These are phyloP conservation scores for Dryoscopus gambensis DNA, from an alignment of 2,113 vertebrate species.

Conservation along the genomic window DNA sequence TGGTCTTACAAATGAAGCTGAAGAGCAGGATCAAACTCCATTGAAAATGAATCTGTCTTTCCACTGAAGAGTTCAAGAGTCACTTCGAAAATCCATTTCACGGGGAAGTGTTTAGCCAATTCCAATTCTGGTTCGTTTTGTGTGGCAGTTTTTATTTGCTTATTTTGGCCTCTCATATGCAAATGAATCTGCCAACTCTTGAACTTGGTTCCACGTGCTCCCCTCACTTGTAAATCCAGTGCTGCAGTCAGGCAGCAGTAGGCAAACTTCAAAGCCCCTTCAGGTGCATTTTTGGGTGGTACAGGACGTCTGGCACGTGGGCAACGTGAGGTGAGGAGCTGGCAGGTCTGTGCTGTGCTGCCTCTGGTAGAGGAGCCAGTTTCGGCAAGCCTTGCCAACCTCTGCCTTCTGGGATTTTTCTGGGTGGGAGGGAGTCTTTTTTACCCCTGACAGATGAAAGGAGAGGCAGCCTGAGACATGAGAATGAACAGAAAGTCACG, in stretches of 20 bases:
- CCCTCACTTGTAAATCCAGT: not conserved
- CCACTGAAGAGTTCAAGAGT: conserved; percentile 54
- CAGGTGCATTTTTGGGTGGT: not conserved
- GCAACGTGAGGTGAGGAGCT: not conserved
- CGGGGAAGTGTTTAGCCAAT: conserved; percentile 50
- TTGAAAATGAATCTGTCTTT: conserved; percentile 70
- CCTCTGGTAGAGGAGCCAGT: not conserved
- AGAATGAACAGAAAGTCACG: not conserved
- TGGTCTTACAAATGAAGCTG: conserved; percentile 80
- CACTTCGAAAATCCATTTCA: conserved; percentile 51
- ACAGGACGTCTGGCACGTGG: not conserved
- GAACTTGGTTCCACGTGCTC: not conserved
- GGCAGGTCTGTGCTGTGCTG: not conserved
- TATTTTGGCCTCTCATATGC: conserved; percentile 61
- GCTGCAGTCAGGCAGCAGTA: not conserved
- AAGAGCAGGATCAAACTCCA: conserved; percentile 68
- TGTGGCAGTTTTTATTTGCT: conserved; percentile 62
- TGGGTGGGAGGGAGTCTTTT: not conserved
- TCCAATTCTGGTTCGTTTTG: conserved; percentile 54
- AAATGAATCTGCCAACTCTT: conserved; percentile 43
- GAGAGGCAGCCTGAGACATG: fast-evolving
- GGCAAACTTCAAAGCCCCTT: not conserved
- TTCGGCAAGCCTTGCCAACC: not conserved
- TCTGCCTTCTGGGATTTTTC: not conserved
- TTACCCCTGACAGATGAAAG: not conserved